Evolutionary conservation across 2,797 vertebrate species (phyloP), one percentile per base, ranked within the genome.

Genomic region (Tangara arthus): DNA sequence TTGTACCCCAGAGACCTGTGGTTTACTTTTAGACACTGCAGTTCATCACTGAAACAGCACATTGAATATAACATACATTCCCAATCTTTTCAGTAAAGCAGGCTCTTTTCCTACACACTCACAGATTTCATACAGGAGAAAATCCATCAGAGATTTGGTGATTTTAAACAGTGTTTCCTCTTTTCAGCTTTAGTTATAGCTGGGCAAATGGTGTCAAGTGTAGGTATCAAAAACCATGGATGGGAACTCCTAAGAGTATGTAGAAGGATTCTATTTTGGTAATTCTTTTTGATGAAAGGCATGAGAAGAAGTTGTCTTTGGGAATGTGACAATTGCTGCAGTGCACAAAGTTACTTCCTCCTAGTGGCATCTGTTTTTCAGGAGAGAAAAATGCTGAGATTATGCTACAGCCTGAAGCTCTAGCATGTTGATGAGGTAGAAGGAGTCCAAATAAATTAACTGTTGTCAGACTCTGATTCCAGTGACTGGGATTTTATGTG

Each of bases 381-480:
- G 83, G 64, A 88, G 47, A 82, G 65, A 86, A 92, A 94, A 95
- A 78, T 66, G 41, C 61, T 83, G 66, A 91, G 85, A 90, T 94
- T 90, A 72, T 92, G 63, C 72, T 90, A 42, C 76, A 81, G 79
- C 76, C 47, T 93, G 57, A 61, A 95, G 89, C 79, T 82, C 65
- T 85, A 91, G 87, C 61, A 87, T 92, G 72, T 59, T 20, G 12
- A 79, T 91, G 90, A 85, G 39, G 49, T 57, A 90, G 65, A 85
- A 85, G 39, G 47, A 87, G 69, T 75, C 76, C 85, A 95, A 91
- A 93, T 91, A 92, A 86, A 93, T 89, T 90, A 72, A 81, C 56
- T 57, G 53, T 87, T 87, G 89, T 94, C 82, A 83, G 89, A 73
- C 68, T 76, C 63, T 50, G 23, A 92, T 88, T 88, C 79, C 85